Evolutionary conservation across 2,888 invertebrate species (phyloP), one percentile per base, ranked within the genome.

Genomic region (Lycocerus yunnanus): DNA sequence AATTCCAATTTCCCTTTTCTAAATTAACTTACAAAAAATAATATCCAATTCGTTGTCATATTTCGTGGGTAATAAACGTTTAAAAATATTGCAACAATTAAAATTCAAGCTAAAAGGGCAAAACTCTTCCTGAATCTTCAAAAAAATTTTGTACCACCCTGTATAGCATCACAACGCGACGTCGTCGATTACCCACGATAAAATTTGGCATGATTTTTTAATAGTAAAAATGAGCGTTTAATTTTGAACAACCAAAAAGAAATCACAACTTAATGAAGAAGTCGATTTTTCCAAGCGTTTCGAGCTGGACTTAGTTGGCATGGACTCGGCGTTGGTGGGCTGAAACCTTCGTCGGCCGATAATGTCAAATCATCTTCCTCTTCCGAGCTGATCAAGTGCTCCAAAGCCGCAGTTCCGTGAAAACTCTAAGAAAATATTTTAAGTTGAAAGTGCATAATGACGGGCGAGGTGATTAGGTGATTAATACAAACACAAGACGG

Each of bases 281-380:
- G 75, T 21, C 75, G 82, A 74, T 86, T 85, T 82, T 83, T 84
- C 78, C 85, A 82, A 27, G 84, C 81, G 77, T 84, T 83, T 73
- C 84, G 83, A 21, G 85, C 84, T 11, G 86, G 86, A 76, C 86
- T 86, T 71, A 86, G 78, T 76, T 86, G 86, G 75, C 86, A 86
- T 1, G 87, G 87, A 78, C 86, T 87, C 21, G 88, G 87, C n/a
- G 87, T 87, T 15, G 87, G 87, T 3, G 87, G 87, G 80, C 87
- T 88, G 78, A 87, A 87, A 43, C 86, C 86, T 78, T 87, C 88
- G 73, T 88, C 88, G 1, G 86, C 86, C 1, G 88, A 87, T 24
- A 87, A 81, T 14, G 87, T 87, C 67, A 86, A 79, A 77, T 87
- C 87, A 63, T 87, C 87, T 68, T 87, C 87, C 72, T 86, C 86